These are phyloP conservation scores for Galerucella calmariensis DNA, from an alignment of 2,888 invertebrate species.

Conservation along the genomic window DNA sequence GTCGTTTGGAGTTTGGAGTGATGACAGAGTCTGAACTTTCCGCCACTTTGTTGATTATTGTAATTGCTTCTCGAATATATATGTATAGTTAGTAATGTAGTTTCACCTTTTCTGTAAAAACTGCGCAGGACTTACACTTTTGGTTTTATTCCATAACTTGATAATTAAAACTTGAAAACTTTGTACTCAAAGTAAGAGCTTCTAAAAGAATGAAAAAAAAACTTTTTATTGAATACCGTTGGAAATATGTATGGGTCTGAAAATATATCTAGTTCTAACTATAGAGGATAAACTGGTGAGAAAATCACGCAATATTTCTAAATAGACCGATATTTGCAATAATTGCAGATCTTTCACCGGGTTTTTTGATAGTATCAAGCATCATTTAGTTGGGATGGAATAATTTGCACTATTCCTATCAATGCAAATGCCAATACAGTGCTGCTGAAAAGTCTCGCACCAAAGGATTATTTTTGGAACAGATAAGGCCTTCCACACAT, in stretches of 20 bases:
- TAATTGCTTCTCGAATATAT: conserved; percentile 36
- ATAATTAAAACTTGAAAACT: conserved; percentile 4
- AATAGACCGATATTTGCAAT: too few species aligned
- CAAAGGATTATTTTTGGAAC: too few species aligned
- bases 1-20: conserved; percentile 60
- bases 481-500: too few species aligned
- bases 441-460: too few species aligned
- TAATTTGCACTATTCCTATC: too few species aligned
- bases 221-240: not conserved
- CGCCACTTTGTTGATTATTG: conserved; percentile 57
- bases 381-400: too few species aligned
- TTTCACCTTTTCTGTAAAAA: conserved; percentile 9
- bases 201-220: conserved; percentile 1
- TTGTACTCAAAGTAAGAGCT: not conserved
- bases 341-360: too few species aligned
- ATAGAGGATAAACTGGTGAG: too few species aligned
- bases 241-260: not conserved
- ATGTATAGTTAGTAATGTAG: conserved; percentile 35
- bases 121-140: conserved; percentile 6
- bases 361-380: too few species aligned
- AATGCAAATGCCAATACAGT: too few species aligned
- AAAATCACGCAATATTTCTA: too few species aligned
- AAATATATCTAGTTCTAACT: not conserved
- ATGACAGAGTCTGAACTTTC: conserved; percentile 53
- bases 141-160: conserved; percentile 10